These are phyloP conservation scores for Camelus dromedarius DNA, from an alignment of 2,113 vertebrate genomes.

Conservation along the genomic window DNA sequence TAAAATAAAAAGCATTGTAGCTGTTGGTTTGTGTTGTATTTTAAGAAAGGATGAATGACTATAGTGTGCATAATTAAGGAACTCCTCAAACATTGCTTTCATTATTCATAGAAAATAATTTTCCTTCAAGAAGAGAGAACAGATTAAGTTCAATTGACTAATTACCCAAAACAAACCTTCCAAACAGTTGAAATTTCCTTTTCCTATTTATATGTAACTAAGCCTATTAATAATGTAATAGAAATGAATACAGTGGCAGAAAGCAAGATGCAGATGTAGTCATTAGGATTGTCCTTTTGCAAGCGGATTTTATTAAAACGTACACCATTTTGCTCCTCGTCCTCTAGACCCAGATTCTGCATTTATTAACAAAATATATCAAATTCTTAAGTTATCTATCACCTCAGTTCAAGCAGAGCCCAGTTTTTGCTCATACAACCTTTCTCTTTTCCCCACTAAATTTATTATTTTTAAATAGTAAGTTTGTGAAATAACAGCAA, in stretches of 20 bases:
- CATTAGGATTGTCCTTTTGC: neutral
- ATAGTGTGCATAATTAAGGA: neutral
- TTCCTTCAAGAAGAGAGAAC: neutral
- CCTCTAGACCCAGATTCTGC: neutral
- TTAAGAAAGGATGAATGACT: conserved; percentile 52
- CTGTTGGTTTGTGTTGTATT: conserved; percentile 80
- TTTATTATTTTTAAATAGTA: neutral
- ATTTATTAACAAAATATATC: neutral
- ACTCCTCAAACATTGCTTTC: neutral
- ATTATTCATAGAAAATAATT: neutral
- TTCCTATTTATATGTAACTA: neutral
- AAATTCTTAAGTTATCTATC: neutral
- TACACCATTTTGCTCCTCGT: neutral
- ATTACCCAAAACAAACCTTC: conserved; percentile 6
- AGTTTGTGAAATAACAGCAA: neutral
- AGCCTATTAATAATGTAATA: neutral
- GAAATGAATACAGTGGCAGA: neutral
- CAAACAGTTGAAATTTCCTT: neutral
- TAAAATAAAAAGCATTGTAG: conserved; percentile 89
- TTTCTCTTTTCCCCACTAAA: neutral
- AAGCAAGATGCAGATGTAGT: neutral
- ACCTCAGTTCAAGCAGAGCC: neutral
- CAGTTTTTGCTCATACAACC: neutral
- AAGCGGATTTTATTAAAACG: neutral
- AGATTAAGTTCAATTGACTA: neutral